Base-by-base conservation (phyloP, 2,797 vertebrate genomes). In the Poeciliopsis infans region DNA sequence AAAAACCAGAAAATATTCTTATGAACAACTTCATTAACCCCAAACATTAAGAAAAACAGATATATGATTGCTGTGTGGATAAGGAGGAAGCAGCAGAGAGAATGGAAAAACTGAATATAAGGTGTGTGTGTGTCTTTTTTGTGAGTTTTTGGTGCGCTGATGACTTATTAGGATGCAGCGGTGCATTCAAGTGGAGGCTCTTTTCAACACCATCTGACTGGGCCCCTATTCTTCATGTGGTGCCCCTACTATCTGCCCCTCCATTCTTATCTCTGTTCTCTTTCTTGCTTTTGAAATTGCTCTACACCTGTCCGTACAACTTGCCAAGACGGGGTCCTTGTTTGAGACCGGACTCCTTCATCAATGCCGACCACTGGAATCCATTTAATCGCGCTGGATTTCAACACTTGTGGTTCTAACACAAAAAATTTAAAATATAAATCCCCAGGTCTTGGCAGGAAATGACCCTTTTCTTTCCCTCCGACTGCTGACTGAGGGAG, bases 131-230 rank as follows among this genome's bases (percentile, higher is more conserved):
- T 43, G 39, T 28, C 10, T 47, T 57, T 49, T 71, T 82, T 81
- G 78, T 53, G n/a, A 72, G 66, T 43, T 68, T 68, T 68, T 23
- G n/a, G 41, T 28, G 28, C 2, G 57, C 82, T 83, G 81, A 92
- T 85, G 81, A 93, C 89, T 94, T 95, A 94, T 95, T 94, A 93
- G 92, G 92, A 93, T 93, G 93, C 94, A 95, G 90, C 55, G 83
- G 86, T 93, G 94, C 93, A 7, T 95, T 94, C 94, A 94, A 88
- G 91, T 93, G 91, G 45, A 94, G 86, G 87, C 80, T 90, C 91
- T 91, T 93, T 93, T 94, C 89, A 93, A 88, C 91, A 92, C 90
- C 86, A 74, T 86, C 89, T 86, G 89, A 92, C 87, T 91, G 89
- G 85, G 86, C 87, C 91, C 92, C 85, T 88, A 91, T 92, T 87